These are phyloP conservation scores for Cairina moschata DNA, from an alignment of 2,113 vertebrate species.

Conservation along the genomic window DNA sequence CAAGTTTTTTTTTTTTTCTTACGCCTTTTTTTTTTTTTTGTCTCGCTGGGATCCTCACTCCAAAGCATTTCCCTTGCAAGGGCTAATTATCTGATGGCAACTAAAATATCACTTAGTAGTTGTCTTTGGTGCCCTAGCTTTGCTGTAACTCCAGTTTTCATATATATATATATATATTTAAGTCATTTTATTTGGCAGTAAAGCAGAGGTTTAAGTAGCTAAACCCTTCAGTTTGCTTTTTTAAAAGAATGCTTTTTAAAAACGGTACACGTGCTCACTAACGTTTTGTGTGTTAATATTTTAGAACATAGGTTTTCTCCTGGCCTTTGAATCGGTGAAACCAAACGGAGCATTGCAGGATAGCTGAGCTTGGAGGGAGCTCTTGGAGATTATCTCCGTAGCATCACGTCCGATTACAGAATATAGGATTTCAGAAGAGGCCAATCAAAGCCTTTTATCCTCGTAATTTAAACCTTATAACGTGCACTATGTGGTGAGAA, in stretches of 20 bases:
- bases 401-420: not conserved
- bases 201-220: not conserved
- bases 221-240: not conserved
- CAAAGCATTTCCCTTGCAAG: not conserved
- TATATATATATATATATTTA: too few species aligned
- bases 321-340: not conserved
- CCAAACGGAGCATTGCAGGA: accelerated
- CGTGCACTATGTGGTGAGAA: not conserved
- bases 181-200: not conserved
- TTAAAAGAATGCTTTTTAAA: not conserved
- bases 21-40: not conserved
- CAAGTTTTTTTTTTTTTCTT: accelerated
- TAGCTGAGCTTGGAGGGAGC: not conserved
- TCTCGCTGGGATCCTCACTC: accelerated
- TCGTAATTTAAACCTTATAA: not conserved
- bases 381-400: not conserved
- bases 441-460: not conserved
- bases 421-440: not conserved
- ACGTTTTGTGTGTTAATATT: not conserved
- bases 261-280: accelerated
- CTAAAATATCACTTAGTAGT: not conserved
- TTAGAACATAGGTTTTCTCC: not conserved
- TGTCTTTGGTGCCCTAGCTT: not conserved
- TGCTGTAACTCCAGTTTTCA: not conserved
- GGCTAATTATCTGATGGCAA: not conserved